Conservation (phyloP, 2,797 vertebrate species). For the Diceros bicornis region DNA sequence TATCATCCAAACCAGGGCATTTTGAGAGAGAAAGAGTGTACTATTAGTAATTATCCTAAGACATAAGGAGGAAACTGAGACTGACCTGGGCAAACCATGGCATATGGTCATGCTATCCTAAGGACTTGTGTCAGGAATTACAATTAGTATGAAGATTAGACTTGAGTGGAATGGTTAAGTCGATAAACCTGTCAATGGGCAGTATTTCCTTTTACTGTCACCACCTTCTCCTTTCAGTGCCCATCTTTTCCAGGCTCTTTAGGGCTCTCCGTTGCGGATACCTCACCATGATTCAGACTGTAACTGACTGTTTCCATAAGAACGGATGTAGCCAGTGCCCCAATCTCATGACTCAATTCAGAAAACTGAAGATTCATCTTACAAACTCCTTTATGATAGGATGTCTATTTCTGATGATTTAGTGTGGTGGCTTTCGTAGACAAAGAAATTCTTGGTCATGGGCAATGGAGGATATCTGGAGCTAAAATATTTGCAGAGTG, state of each 20-base stretch:
- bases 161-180: not conserved
- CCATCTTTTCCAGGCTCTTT: accelerated
- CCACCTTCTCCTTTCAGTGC: not conserved
- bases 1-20: not conserved
- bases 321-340: too few relatives aligned
- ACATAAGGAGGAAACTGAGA: not conserved
- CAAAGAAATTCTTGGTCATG: not conserved
- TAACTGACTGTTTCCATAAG: not conserved
- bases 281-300: not conserved
- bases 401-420: not conserved
- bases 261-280: accelerated
- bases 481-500: not conserved
- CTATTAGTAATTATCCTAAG: not conserved
- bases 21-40: not conserved
- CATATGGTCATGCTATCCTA: not conserved
- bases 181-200: not conserved
- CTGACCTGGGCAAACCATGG: not conserved
- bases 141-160: not conserved
- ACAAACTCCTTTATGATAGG: not conserved
- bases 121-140: not conserved
- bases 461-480: not conserved
- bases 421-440: not conserved
- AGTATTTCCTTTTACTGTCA: not conserved
- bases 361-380: not conserved
- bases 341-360: not conserved